Conservation (phyloP, 37 sponge, comb jelly and placozoan species). For the Ianthella basta region DNA sequence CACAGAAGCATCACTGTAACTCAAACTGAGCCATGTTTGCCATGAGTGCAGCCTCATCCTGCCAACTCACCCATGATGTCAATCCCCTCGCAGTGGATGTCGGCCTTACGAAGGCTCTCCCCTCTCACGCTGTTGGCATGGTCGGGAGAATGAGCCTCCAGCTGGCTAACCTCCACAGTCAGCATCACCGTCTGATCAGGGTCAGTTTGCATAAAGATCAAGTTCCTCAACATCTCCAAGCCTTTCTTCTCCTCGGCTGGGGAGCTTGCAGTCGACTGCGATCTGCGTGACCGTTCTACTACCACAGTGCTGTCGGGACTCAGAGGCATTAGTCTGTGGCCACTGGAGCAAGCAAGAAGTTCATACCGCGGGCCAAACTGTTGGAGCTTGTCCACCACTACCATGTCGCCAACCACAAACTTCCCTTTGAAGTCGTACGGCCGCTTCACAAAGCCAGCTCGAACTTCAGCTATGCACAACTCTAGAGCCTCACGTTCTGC, state of each 20-base stretch:
- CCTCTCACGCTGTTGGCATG: neutral
- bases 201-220: neutral
- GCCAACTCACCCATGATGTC: constrained; percentile 28
- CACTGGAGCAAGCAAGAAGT: constrained; percentile 71
- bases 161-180: neutral
- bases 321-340: neutral
- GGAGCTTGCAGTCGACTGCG: neutral
- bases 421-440: constrained; percentile 62
- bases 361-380: constrained; percentile 86
- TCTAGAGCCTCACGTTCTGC: constrained; percentile 55
- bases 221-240: constrained; percentile 3
- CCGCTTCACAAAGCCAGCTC: constrained; percentile 44
- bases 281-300: neutral
- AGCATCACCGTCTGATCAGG: neutral
- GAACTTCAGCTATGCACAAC: constrained; percentile 62
- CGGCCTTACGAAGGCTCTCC: neutral
- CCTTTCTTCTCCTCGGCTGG: neutral
- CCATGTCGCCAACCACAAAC: constrained; percentile 70
- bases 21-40: too few species aligned
- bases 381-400: constrained; percentile 81
- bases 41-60: too few species aligned
- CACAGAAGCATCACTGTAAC: too few species aligned
- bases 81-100: constrained; percentile 15
- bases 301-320: neutral
- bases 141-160: constrained; percentile 27